Percentiles rank a stretch among this genome's conserved stretches.
These are phyloP conservation scores for Melanotaenia trifasciata DNA, from an alignment of 2,797 vertebrate genomes.

Conservation along the genomic window DNA sequence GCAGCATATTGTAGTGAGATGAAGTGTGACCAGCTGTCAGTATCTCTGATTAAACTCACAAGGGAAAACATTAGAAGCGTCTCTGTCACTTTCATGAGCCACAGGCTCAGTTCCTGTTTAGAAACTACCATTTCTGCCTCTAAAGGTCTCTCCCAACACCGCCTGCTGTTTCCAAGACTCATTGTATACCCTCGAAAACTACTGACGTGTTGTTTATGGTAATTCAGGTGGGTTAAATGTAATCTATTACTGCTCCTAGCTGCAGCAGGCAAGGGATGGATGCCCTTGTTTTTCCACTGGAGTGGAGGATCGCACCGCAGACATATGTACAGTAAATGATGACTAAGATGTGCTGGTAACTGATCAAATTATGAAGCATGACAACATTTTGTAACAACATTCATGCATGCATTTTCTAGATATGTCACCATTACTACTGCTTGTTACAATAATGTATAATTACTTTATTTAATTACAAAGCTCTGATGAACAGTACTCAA, in stretches of 20 bases:
- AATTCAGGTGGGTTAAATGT: constrained; percentile 47
- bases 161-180: constrained; percentile 39
- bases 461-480: neutral
- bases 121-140: constrained; percentile 38
- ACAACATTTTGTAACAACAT: constrained; percentile 46
- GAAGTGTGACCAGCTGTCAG: constrained; percentile 59
- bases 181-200: constrained; percentile 30
- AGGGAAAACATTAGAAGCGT: constrained; percentile 56
- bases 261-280: neutral
- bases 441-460: neutral
- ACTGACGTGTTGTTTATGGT: constrained; percentile 49
- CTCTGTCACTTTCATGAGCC: constrained; percentile 59
- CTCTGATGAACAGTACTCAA: neutral
- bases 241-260: constrained; percentile 32
- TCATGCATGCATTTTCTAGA: constrained; percentile 30
- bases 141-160: constrained; percentile 30
- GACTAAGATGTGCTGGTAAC: constrained; percentile 35
- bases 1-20: constrained; percentile 41
- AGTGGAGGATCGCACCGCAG: constrained; percentile 11
- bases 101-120: constrained; percentile 52
- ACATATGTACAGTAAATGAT: constrained; percentile 40
- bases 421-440: constrained; percentile 28
- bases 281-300: constrained; percentile 38
- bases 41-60: constrained; percentile 38
- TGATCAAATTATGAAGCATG: constrained; percentile 27